phyloP scores from a whole-genome alignment of 2,797 vertebrate genomes.

The Cephalopachus bancanus region DNA sequence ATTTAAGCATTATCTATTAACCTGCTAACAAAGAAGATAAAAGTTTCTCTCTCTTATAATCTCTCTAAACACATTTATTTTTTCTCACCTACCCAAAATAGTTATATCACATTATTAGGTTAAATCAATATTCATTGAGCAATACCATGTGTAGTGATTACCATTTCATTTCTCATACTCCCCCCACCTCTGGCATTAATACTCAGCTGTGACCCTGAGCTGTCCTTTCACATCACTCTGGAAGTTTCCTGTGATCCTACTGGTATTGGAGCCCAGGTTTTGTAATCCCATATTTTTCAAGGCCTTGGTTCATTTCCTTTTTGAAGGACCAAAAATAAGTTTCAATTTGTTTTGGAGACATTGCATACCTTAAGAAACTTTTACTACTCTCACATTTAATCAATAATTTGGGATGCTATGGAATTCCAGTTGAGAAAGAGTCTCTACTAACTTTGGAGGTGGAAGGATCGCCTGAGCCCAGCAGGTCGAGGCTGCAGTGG shows the following conservation, averaged over 20 bases:
- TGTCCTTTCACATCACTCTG: neutral
- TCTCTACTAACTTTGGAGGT: constrained; percentile 38
- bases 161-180: neutral
- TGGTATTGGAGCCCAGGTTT: neutral
- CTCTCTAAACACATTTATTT: neutral
- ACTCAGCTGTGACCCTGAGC: neutral
- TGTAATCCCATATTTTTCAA: neutral
- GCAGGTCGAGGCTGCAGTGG: neutral
- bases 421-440: constrained; percentile 29
- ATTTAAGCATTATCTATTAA: constrained; percentile 24
- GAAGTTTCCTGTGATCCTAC: neutral
- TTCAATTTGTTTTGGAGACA: neutral
- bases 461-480: neutral
- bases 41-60: constrained; percentile 23
- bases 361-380: neutral
- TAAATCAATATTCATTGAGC: constrained; percentile 12
- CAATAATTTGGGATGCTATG: constrained; percentile 8
- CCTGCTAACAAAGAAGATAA: neutral
- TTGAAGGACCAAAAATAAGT: neutral
- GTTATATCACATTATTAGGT: neutral
- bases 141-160: neutral
- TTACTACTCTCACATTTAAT: neutral
- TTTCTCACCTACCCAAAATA: constrained; percentile 37
- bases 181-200: neutral
- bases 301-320: constrained; percentile 6